These are phyloP conservation scores for Calliphora vicina DNA, from an alignment of 1,140 invertebrate genomes.

Conservation along the genomic window DNA sequence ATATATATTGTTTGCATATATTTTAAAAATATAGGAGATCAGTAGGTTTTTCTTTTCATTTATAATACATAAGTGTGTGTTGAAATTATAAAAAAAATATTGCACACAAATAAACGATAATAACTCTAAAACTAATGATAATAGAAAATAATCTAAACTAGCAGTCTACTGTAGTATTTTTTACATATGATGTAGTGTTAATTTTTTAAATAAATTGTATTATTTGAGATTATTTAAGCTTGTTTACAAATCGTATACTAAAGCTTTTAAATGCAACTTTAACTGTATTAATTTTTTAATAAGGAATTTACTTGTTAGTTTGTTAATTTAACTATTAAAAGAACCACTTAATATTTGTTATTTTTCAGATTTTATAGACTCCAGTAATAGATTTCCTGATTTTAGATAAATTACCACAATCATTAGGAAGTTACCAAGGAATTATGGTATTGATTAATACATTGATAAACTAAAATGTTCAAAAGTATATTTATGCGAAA, in stretches of 20 bases:
- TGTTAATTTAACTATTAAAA: neutral
- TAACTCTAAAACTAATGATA: neutral
- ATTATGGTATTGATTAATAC: too few relatives aligned
- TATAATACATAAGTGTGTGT: slow-evolving; percentile 11
- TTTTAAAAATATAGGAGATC: slow-evolving; percentile 30
- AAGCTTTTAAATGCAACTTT: slow-evolving; percentile 30
- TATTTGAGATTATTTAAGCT: slow-evolving; percentile 22
- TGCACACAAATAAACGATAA: slow-evolving; percentile 14
- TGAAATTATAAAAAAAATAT: slow-evolving; percentile 15
- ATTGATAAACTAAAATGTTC: too few relatives aligned
- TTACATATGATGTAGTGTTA: neutral
- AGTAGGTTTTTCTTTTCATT: slow-evolving; percentile 7
- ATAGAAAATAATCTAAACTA: slow-evolving; percentile 7
- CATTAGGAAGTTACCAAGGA: too few relatives aligned
- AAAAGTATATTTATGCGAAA: too few relatives aligned
- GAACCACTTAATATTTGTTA: too few relatives aligned
- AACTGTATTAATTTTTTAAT: neutral
- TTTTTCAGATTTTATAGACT: too few relatives aligned
- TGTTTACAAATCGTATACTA: slow-evolving; percentile 24
- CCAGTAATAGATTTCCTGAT: too few relatives aligned
- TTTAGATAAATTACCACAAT: too few relatives aligned
- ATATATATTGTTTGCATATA: neutral
- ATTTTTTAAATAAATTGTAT: neutral
- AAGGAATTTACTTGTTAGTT: neutral
- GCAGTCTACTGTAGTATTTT: slow-evolving; percentile 10